Evolutionary conservation across 2,888 invertebrate species (phyloP), one percentile per base, ranked within the genome.

Genomic region (Bruchidius siliquastri): DNA sequence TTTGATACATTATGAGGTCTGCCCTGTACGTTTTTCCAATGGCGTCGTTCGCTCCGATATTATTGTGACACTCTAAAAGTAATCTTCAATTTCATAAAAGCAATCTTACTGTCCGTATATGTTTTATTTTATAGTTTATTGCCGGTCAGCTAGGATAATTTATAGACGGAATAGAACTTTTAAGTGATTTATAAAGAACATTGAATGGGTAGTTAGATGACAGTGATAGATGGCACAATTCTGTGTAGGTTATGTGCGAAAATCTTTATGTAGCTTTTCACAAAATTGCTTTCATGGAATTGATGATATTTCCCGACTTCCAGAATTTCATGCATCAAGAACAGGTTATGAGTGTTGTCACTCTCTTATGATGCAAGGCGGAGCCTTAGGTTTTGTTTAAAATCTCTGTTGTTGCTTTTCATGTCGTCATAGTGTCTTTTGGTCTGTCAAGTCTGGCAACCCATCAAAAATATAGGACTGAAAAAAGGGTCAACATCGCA

Each of bases 21-120:
- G 13, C 49, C 49, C 49, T 75, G 72, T 75, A 75, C 71, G 72
- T 72, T 73, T 74, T 8, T 21, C 22, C 75, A 74, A 75, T 75
- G 73, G 72, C 72, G 73, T 72, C 74, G 72, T 72, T 70, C 73
- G 69, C 74, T 71, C 74, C 74, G 75, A 74, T 75, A 76, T 76
- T 76, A 77, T 77, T 76, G 71, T 77, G 76, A 76, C 77, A 74
- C 76, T 77, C 72, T 70, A 76, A 77, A 76, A 78, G 77, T 78
- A 78, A 78, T 78, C 76, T 77, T 74, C 77, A 78, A 77, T 78
- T 77, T 78, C 73, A 73, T 76, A 74, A 78, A 75, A 77, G 78
- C 76, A 75, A 78, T 78, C 75, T 73, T 73, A 73, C 72, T 74
- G 77, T 72, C 77, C 71, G 71, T 73, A 75, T 77, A 77, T 76